A percentile compares a stretch with the other conserved stretches of the same genome.
phyloP scores from a whole-genome alignment of 2,888 invertebrate genomes.

The Gisinianus flammeolus region DNA sequence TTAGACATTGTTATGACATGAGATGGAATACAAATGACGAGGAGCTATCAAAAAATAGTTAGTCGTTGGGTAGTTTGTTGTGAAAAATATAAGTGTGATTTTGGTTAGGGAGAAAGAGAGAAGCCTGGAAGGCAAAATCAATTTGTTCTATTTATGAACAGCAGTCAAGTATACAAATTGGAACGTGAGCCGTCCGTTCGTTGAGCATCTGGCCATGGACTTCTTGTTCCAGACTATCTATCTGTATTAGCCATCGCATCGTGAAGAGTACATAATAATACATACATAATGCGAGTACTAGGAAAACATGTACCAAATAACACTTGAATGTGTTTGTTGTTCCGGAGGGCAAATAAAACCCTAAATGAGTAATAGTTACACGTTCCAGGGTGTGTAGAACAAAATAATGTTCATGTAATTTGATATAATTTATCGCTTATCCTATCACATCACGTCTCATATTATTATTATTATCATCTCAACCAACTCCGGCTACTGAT shows the following conservation, averaged over 20 bases:
- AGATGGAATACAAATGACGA: too few species aligned
- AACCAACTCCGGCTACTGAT: conserved; percentile 33
- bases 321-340: conserved; percentile 8
- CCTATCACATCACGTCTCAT: conserved; percentile 35
- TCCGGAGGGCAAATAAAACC: conserved; percentile 31
- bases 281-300: too few species aligned
- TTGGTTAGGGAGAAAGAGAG: not conserved
- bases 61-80: too few species aligned
- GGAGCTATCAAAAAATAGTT: too few species aligned
- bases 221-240: not conserved
- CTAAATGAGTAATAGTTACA: conserved; percentile 35
- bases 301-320: not conserved
- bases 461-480: conserved; percentile 34
- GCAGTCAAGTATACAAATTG: conserved; percentile 28
- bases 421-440: conserved; percentile 35
- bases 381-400: conserved; percentile 30
- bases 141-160: conserved; percentile 41
- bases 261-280: not conserved
- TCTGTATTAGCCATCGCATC: not conserved
- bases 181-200: not conserved
- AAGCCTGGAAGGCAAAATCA: conserved; percentile 26
- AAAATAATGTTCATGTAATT: conserved; percentile 32
- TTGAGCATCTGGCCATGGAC: conserved; percentile 10
- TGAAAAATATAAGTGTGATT: too few species aligned
- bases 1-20: too few species aligned